A percentile compares a stretch with the other conserved stretches of the same genome.
phyloP scores from a whole-genome alignment of 2,113 vertebrate genomes.

The Solenodon paradoxus region DNA sequence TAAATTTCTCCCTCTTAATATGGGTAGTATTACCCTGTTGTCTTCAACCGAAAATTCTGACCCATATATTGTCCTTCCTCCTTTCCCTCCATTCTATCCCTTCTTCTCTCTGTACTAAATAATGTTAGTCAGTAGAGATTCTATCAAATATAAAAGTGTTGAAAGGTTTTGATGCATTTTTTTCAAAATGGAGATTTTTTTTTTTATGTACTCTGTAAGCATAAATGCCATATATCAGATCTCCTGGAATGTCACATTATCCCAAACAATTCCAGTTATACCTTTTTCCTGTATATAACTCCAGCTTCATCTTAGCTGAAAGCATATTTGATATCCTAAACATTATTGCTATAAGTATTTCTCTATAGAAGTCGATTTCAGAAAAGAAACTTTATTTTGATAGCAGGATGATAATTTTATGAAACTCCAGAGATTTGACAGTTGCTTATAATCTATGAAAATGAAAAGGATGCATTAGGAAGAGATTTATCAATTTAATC shows the following conservation, averaged over 20 bases:
- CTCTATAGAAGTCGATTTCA: neutral
- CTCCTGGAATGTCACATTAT: neutral
- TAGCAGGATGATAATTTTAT: slow-evolving; percentile 47
- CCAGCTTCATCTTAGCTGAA: neutral
- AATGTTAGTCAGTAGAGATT: neutral
- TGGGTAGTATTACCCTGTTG: neutral
- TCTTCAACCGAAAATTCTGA: neutral
- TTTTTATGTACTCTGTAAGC: neutral
- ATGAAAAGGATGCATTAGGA: slow-evolving; percentile 31
- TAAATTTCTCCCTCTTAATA: neutral
- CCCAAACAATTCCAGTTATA: neutral
- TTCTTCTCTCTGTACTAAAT: neutral
- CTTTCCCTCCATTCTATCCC: neutral
- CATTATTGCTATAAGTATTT: neutral
- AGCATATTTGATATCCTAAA: neutral
- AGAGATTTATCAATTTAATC: slow-evolving; percentile 42
- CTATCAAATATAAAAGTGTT: neutral
- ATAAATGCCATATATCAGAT: neutral
- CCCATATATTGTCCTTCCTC: neutral
- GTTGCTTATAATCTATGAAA: slow-evolving; percentile 41
- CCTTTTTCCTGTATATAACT: neutral
- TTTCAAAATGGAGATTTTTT: neutral
- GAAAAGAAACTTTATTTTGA: slow-evolving; percentile 54
- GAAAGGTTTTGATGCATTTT: neutral
- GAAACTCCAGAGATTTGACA: slow-evolving; percentile 29